Conservation (phyloP, 2,888 invertebrate genomes). For the Callyntrura sp. region DNA sequence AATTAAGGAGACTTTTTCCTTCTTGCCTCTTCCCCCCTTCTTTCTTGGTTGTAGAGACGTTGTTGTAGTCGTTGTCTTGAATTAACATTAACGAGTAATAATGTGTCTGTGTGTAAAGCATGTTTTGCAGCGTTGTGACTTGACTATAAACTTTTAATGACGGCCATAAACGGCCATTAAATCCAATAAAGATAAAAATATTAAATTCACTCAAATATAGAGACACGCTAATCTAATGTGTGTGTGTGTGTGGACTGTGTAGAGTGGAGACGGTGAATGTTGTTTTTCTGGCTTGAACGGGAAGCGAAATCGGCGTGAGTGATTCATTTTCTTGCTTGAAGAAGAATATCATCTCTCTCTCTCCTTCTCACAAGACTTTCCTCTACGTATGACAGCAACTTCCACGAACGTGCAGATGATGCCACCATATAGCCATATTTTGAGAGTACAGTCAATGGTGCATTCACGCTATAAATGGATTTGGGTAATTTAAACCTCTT, state of each 20-base stretch:
- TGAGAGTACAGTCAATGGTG: no score
- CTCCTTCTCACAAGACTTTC: no score
- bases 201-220: neutral
- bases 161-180: conserved; percentile 60
- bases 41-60: no score
- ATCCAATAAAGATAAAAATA: conserved; percentile 55
- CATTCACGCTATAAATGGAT: conserved; percentile 58
- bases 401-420: no score
- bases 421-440: no score
- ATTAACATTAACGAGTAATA: neutral
- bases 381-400: neutral
- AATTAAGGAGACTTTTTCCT: conserved; percentile 39
- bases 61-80: conserved; percentile 1
- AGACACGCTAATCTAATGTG: no score
- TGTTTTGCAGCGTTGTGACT: no score
- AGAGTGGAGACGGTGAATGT: conserved; percentile 28
- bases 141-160: conserved; percentile 63
- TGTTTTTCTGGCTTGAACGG: conserved; percentile 52
- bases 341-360: no score
- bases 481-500: conserved; percentile 27
- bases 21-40: neutral
- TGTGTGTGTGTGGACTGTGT: no score
- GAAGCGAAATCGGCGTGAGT: conserved; percentile 25
- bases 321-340: conserved; percentile 64
- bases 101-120: neutral